Evolutionary conservation across 2,113 vertebrate genomes (phyloP), one percentile per base, ranked within the genome.

Genomic region (Engraulis encrasicolus): DNA sequence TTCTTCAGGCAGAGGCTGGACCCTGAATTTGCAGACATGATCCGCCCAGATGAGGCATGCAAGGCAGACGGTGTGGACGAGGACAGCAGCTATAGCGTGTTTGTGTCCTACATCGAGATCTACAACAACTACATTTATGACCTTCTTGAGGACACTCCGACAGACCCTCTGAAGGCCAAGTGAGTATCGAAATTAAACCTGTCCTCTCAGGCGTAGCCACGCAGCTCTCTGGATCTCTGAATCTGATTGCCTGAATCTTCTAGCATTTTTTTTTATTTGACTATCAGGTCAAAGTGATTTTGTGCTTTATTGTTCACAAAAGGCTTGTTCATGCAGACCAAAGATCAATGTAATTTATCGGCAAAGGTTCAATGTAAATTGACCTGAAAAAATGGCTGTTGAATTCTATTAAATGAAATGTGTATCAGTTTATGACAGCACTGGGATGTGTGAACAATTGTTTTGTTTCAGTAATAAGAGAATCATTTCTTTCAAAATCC

Each of bases 111-210:
- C 81, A 95, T 99, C 0, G 98, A 99, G 92, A 97, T 99, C 89
- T 99, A 99, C 91, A 99, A 99, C 90, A 99, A 99, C 91, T 99
- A 99, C 85, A 97, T 99, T 82, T 99, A 98, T 34, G 97, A 99
- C 89, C 97, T 99, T 1, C 89, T 99, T 71, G 98, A 99, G 84
- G 98, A 99, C 58, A 66, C 92, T 12, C 94, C 95, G 0, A 91
- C 93, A 83, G 98, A 99, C 78, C 94, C 96, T 0, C 95, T 99
- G 89, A 97, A 96, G 86, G 95, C 96, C 81, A 99, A 98, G 98
- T 99, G 92, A 96, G 98, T 7, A 15, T 78, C 1, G 37, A 50
- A 11, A 27, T n/a, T n/a, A n/a, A n/a, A n/a, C n/a, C n/a, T 74
- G 9, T 34, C 31, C 31, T 14, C 12, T n/a, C 27, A 12, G 6